Conservation (phyloP, 1,140 invertebrate genomes). For the Drosophila lowei region DNA sequence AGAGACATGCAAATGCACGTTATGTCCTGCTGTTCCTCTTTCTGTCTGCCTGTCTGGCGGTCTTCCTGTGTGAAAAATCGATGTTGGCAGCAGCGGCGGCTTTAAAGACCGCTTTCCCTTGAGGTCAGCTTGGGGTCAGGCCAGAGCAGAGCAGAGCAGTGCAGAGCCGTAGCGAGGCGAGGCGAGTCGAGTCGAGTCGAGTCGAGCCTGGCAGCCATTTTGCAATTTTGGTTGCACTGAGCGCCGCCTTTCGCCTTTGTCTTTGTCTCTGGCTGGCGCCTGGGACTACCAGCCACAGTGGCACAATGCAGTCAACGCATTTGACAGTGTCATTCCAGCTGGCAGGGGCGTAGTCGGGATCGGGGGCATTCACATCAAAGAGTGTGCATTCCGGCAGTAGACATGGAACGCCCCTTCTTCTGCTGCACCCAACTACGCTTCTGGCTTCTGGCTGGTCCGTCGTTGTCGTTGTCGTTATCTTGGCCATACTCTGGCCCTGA, state of each 20-base stretch:
- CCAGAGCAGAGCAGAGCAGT: constrained; percentile 23
- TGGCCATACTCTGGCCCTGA: constrained; percentile 51
- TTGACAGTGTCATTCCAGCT: constrained; percentile 64
- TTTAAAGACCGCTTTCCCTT: constrained; percentile 44
- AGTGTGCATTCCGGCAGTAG: background rate
- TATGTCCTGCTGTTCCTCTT: too few species aligned
- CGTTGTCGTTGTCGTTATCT: constrained; percentile 29
- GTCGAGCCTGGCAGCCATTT: constrained; percentile 57
- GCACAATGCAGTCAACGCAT: constrained; percentile 68
- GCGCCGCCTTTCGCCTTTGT: constrained; percentile 59
- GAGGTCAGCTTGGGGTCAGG: constrained; percentile 62
- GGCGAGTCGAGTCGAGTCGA: background rate
- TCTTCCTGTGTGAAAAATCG: constrained; percentile 58
- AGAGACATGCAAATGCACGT: constrained; percentile 17
- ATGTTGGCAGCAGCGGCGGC: constrained; percentile 40
- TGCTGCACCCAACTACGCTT: background rate
- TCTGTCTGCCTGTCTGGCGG: constrained; percentile 18
- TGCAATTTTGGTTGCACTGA: constrained; percentile 59
- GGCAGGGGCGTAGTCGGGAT: background rate
- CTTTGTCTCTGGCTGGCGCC: constrained; percentile 58
- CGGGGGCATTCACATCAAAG: background rate
- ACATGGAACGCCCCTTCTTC: background rate
- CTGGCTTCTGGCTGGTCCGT: constrained; percentile 13
- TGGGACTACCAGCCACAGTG: constrained; percentile 33
- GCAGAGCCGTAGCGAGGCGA: constrained; percentile 11